Base-by-base conservation (phyloP, 1,140 invertebrate species). In the Aphaenogaster rudis region DNA sequence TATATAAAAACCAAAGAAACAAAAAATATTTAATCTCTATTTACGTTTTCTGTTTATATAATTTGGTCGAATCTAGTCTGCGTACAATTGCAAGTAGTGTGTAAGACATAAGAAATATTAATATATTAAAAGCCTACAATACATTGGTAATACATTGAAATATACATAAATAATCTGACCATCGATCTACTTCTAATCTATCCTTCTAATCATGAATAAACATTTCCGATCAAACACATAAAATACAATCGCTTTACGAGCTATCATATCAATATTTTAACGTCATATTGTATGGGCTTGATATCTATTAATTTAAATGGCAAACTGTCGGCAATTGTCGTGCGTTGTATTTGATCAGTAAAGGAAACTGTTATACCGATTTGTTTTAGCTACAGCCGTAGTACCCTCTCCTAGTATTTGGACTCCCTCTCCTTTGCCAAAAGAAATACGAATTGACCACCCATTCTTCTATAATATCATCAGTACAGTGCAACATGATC, bases 21-120 rank as follows among this genome's bases (percentile, higher is more conserved):
- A n/a, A 76, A 28, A 13, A 76, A 21, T 59, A 77, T 45, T 59
- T 59, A 59, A 45, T 59, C 0, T 42, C 36, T 76, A 39, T 17
- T 57, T 42, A 42, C 5, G 9, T 74, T 74, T 13, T 28, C 1
- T 11, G 21, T 42, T 76, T 76, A 17, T 15, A 21, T 21, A 77
- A 77, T 59, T 77, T 45, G 13, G 11, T 77, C 36, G 21, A 17
- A 59, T 59, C 36, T 77, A 74, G 50, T 54, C 71, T 74, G 9
- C 21, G 6, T 6, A 42, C 21, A 4, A 42, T 76, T 21, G 9
- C 1, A 76, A 59, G 42, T 57, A 76, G 6, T 42, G 17, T 67
- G 21, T 42, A 21, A 28, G 28, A 28, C 0, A 50, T 42, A 59
- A 17, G 2, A 39, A 39, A 54, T 21, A 76, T 45, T 69, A 50